A percentile compares a stretch with the other conserved stretches of the same genome.
Conservation (phyloP, 2,113 vertebrate species). For the Eclectus roratus region DNA sequence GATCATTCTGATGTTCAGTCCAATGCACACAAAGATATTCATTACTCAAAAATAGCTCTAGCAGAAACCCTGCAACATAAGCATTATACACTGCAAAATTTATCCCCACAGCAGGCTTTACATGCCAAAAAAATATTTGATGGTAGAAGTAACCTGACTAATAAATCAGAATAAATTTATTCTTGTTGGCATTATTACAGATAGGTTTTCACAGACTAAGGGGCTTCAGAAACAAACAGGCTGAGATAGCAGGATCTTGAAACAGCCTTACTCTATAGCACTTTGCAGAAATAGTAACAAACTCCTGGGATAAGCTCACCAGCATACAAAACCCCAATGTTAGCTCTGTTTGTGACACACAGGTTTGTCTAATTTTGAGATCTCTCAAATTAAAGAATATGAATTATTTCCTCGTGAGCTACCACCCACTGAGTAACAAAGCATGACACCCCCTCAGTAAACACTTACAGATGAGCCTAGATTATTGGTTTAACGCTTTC, state of each 20-base stretch:
- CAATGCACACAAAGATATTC: not conserved
- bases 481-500: not conserved
- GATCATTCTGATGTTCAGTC: not conserved
- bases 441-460: not conserved
- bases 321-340: fast-evolving
- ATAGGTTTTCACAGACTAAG: not conserved
- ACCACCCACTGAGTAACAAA: not conserved
- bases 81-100: not conserved
- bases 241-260: not conserved
- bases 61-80: not conserved
- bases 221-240: not conserved
- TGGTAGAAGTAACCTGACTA: not conserved
- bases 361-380: not conserved
- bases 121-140: not conserved
- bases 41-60: not conserved
- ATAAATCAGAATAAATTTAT: not conserved
- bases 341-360: not conserved
- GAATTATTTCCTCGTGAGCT: not conserved
- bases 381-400: not conserved
- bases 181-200: not conserved
- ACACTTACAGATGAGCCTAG: not conserved
- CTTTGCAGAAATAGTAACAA: not conserved
- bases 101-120: not conserved
- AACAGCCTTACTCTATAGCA: not conserved
- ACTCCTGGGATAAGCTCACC: not conserved